Conservation (phyloP, 2,888 invertebrate genomes). For the Pandemis heparana region DNA sequence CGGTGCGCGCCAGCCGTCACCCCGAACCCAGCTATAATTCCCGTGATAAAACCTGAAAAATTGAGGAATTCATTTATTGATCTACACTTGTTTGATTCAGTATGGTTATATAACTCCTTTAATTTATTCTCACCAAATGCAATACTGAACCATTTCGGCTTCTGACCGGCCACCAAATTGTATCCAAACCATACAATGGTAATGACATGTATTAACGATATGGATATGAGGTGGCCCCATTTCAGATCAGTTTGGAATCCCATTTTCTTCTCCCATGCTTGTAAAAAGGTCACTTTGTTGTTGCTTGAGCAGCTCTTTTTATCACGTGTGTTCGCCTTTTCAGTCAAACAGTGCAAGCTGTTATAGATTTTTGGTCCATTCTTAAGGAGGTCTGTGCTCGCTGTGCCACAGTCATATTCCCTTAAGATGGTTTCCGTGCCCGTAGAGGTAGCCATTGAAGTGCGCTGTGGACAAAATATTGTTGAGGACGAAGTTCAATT, state of each 20-base stretch:
- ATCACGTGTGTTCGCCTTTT: slow-evolving; percentile 45
- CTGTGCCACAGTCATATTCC: slow-evolving; percentile 39
- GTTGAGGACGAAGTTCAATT: neutral
- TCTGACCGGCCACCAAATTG: slow-evolving; percentile 54
- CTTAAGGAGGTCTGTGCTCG: slow-evolving; percentile 48
- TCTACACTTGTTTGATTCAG: neutral
- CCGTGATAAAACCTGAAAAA: slow-evolving; percentile 80
- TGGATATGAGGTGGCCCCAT: slow-evolving; percentile 87
- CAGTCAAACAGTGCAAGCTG: slow-evolving; percentile 35
- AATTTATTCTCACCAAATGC: slow-evolving; percentile 84
- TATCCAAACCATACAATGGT: slow-evolving; percentile 67
- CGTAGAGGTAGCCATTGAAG: slow-evolving; percentile 56
- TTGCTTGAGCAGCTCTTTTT: slow-evolving; percentile 53
- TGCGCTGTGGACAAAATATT: slow-evolving; percentile 38
- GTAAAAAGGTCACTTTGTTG: slow-evolving; percentile 56
- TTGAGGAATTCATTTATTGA: neutral
- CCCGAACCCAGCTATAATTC: slow-evolving; percentile 87
- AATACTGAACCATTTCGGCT: slow-evolving; percentile 73
- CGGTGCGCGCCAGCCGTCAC: slow-evolving; percentile 90
- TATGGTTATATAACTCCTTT: no score
- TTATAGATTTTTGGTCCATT: slow-evolving; percentile 43
- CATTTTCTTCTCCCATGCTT: slow-evolving; percentile 68
- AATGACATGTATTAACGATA: slow-evolving; percentile 81
- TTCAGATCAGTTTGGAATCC: slow-evolving; percentile 87
- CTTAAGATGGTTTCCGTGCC: slow-evolving; percentile 54